Evolutionary conservation across 2,113 vertebrate species (phyloP), one percentile per base, ranked within the genome.

Genomic region (Emydura subglobosa): DNA sequence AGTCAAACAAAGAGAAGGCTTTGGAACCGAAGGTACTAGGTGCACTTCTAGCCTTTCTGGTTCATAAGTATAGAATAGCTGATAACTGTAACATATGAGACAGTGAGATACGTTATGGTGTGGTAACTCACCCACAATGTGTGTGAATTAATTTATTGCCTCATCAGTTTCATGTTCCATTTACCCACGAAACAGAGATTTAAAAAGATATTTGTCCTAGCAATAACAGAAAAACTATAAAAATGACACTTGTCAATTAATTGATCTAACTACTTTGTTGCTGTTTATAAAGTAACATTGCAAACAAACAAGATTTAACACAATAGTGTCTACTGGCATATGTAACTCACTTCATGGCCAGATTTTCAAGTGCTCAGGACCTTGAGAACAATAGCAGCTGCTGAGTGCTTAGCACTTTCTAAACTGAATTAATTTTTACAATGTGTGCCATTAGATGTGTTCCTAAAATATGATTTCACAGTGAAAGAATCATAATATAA

Each of bases 401-500:
- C 89, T 88, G 79, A 94, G 82, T 88, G 29, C 44, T 88, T 87
- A 83, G 79, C 92, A 82, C 93, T 96, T 94, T 81, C 95, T 95
- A 96, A 92, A 94, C 96, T 97, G 96, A 90, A 89, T 96, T 39
- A 82, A 82, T 95, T 95, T 85, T 85, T 96, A 81, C 47, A 85
- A 83, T 93, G 80, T 87, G 96, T 91, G 86, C 94, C 95, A 92
- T 95, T 90, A 95, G 87, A 91, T 92, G 50, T 90, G 78, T 95
- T 96, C 97, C 57, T 90, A 82, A 97, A 95, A 93, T 93, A 83
- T 74, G 61, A 91, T 91, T 87, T 54, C 87, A 89, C 93, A 93
- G 91, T 88, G 96, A 96, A 95, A 93, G 79, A 87, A 91, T 95
- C 95, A 90, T 57, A 90, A 92, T 95, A 87, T 89, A 90, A 96